Conservation (phyloP, 2,113 vertebrate species). For the Prionailurus viverrinus region DNA sequence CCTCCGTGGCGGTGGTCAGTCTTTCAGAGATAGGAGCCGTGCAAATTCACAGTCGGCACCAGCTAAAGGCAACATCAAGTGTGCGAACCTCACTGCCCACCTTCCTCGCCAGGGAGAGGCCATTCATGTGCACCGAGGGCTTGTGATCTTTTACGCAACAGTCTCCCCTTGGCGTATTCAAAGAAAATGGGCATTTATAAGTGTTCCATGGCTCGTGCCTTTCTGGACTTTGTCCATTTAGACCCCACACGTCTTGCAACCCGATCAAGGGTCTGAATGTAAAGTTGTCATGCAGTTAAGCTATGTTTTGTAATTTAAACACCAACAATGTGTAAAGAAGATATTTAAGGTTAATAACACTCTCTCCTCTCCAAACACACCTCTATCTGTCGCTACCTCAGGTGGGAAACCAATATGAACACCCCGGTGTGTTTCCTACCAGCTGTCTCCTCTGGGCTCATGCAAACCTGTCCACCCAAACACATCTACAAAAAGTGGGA, state of each 20-base stretch:
- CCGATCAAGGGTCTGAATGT: not conserved
- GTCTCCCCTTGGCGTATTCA: not conserved
- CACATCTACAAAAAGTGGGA: not conserved
- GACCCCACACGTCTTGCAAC: not conserved
- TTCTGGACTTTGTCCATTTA: not conserved
- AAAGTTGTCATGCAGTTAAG: not conserved
- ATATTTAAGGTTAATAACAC: not conserved
- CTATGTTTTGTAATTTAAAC: not conserved
- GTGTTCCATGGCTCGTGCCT: not conserved
- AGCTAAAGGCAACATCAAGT: not conserved
- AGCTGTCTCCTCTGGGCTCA: not conserved
- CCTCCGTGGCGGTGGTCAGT: accelerated
- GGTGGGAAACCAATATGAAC: not conserved
- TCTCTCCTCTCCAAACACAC: not conserved
- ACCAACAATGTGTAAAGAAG: not conserved
- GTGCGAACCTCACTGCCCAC: accelerated
- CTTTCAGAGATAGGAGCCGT: not conserved
- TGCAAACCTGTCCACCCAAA: not conserved
- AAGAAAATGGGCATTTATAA: not conserved
- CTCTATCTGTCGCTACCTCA: not conserved
- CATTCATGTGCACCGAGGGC: accelerated
- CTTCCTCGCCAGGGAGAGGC: accelerated
- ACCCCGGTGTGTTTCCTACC: not conserved
- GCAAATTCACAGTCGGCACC: not conserved
- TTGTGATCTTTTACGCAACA: not conserved